A percentile compares a stretch with the other conserved stretches of the same genome.
These are phyloP conservation scores for Acanthoscelides obtectus DNA, from an alignment of 2,888 invertebrate species.

Conservation along the genomic window DNA sequence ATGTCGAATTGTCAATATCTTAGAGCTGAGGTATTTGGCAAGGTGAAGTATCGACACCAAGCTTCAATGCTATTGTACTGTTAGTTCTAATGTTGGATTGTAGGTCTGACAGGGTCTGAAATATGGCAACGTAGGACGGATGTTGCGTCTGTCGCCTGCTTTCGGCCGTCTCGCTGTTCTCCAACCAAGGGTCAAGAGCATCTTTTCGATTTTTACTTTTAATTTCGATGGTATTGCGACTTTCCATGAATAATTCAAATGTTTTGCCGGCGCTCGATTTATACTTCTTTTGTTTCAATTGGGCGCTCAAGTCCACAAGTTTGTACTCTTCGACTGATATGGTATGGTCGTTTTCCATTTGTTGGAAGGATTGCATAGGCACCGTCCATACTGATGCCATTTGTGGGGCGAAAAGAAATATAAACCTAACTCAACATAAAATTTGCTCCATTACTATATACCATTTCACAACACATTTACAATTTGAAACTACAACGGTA, in stretches of 20 bases:
- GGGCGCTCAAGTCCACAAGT: neutral
- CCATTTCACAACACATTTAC: too few species aligned
- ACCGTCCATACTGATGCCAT: neutral
- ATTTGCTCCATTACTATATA: too few species aligned
- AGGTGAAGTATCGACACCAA: too few species aligned
- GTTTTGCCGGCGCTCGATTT: neutral
- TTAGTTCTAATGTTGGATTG: too few species aligned
- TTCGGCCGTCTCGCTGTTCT: neutral
- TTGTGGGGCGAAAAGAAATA: neutral
- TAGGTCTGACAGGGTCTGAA: too few species aligned
- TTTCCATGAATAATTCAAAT: neutral
- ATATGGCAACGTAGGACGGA: neutral
- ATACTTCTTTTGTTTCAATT: neutral
- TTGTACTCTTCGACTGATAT: neutral
- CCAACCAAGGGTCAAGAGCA: neutral
- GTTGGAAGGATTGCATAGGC: neutral
- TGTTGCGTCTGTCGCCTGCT: neutral
- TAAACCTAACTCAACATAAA: too few species aligned
- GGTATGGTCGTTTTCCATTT: neutral
- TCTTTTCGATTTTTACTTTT: neutral
- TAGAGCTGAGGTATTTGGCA: too few species aligned
- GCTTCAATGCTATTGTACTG: too few species aligned
- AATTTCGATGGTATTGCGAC: neutral
- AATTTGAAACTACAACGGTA: too few species aligned
- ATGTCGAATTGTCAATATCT: too few species aligned